phyloP scores from a whole-genome alignment of 1,140 invertebrate species.

The Pachypeltis micranthus region DNA sequence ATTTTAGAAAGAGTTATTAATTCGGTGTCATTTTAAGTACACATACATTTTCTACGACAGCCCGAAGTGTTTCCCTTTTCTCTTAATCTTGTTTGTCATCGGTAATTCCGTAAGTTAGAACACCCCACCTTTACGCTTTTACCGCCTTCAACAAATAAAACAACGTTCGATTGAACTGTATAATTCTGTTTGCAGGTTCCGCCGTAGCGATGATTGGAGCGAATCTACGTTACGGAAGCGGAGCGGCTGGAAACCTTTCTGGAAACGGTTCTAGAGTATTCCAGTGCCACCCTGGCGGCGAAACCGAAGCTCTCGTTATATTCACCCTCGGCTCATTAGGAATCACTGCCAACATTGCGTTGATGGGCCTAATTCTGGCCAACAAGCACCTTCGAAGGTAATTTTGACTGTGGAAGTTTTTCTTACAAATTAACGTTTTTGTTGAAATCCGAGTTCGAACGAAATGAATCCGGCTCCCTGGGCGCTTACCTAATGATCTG shows the following conservation, averaged over 20 bases:
- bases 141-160: too few species aligned
- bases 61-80: too few species aligned
- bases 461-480: neutral
- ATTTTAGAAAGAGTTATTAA: too few species aligned
- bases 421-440: neutral
- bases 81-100: too few species aligned
- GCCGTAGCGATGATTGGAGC: constrained; percentile 63
- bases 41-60: too few species aligned
- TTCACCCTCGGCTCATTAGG: constrained; percentile 64
- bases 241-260: constrained; percentile 49
- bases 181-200: constrained; percentile 41
- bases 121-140: too few species aligned
- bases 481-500: too few species aligned
- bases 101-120: too few species aligned
- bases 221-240: constrained; percentile 56
- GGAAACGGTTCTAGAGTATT: constrained; percentile 53
- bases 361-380: constrained; percentile 66
- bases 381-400: constrained; percentile 63
- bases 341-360: constrained; percentile 66
- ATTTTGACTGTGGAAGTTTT: too few species aligned
- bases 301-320: constrained; percentile 64
- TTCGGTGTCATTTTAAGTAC: too few species aligned
- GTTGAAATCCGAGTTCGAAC: neutral
- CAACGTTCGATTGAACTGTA: too few species aligned
- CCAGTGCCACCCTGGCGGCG: constrained; percentile 66